Evolutionary conservation across 2,113 vertebrate species (phyloP), one percentile per base, ranked within the genome.

Genomic region (Alligator sinensis): DNA sequence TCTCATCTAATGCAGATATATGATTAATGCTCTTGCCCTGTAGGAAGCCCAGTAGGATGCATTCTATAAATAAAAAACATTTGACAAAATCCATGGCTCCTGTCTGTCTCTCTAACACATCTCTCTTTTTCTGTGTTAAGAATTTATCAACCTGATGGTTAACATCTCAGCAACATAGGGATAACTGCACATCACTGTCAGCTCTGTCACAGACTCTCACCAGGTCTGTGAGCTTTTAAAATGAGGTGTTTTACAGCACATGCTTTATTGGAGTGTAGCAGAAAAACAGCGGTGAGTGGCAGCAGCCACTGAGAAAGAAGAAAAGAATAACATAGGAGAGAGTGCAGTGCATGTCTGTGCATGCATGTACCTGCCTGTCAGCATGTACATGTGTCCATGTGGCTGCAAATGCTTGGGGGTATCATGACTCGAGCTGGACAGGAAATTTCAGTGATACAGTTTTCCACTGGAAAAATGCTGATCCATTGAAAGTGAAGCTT

Each of bases 171-270:
- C 82, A 55, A 84, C 88, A 27, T 25, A 58, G 22, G 54, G 87
- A 58, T 72, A 90, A 68, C 60, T 87, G 84, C 86, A 85, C 66
- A 60, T 86, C 90, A 88, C 79, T 87, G 77, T 74, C 84, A 76
- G 16, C 21, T 34, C 85, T 85, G n/a, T 38, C 78, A 90, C 24
- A 30, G 55, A 81, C 47, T 47, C 47, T 9, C 47, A 47, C 9
- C 47, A 94, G 55, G 57, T 66, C 57, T 70, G 9, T 4, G 59
- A 27, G 34, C 25, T 92, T 91, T 75, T 72, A 30, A 30, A 18
- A n/a, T 4, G 24, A 57, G 11, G 13, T 72, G 34, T 12, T 24
- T 74, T 90, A 2, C 5, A 1, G 1, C 58, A 21, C 47, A 22
- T 21, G 27, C 57, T 83, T 88, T 6, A 80, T 83, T 75, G 62